These are phyloP conservation scores for Melanostoma scalare DNA, from an alignment of 2,888 invertebrate species.

Conservation along the genomic window DNA sequence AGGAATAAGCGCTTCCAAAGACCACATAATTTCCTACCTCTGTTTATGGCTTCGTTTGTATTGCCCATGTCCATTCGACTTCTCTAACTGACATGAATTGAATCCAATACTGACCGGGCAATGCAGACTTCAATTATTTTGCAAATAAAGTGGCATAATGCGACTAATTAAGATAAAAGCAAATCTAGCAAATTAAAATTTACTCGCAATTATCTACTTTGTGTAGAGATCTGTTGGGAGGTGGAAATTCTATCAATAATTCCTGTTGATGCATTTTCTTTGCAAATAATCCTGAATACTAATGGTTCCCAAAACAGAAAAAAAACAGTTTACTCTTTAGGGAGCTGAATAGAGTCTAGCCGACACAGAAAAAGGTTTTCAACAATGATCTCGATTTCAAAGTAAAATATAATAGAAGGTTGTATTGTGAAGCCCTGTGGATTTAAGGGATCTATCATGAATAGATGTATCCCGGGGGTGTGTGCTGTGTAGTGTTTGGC, in stretches of 20 bases:
- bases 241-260: constrained; percentile 17
- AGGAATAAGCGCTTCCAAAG: not conserved
- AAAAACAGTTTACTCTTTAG: not conserved
- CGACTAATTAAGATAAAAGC: constrained; percentile 57
- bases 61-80: not conserved
- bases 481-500: not conserved
- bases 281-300: no score
- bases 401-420: constrained; percentile 1
- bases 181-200: constrained; percentile 51
- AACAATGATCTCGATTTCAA: not conserved
- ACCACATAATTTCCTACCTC: not conserved
- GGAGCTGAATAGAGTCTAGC: constrained; percentile 1
- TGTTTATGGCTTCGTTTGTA: not conserved
- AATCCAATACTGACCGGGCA: not conserved
- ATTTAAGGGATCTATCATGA: constrained; percentile 33
- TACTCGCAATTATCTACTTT: not conserved
- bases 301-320: no score
- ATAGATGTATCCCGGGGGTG: constrained; percentile 23
- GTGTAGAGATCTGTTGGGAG: not conserved
- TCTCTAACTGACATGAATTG: not conserved
- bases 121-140: constrained; percentile 23
- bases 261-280: not conserved
- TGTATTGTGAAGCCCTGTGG: constrained; percentile 22
- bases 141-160: constrained; percentile 26
- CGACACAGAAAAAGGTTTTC: not conserved